Evolutionary conservation across 1,140 invertebrate species (phyloP).

Genomic region (Musca vetustissima): DNA sequence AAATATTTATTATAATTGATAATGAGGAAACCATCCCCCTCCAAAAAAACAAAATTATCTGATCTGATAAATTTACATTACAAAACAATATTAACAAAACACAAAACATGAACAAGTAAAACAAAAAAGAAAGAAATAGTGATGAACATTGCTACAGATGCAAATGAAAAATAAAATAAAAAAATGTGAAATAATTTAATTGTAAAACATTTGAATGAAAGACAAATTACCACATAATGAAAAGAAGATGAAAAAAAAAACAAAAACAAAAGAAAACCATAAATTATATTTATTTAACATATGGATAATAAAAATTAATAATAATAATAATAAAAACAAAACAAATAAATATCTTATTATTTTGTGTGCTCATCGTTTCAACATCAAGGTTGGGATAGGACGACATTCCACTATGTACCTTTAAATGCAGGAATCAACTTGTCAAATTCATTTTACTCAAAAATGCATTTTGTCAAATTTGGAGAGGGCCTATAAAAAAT

Average conservation of each 20-base stretch:
- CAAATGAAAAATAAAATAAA: conserved; percentile 1
- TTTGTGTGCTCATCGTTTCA: too few relatives aligned
- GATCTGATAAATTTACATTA: background rate
- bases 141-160: background rate
- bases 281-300: conserved; percentile 22
- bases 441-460: too few relatives aligned
- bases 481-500: too few relatives aligned
- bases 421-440: too few relatives aligned
- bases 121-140: background rate
- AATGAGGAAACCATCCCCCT: background rate
- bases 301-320: conserved; percentile 21
- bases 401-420: too few relatives aligned
- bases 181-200: conserved; percentile 24
- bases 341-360: background rate
- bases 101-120: background rate
- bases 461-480: too few relatives aligned
- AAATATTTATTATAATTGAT: conserved; percentile 3
- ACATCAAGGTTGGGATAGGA: too few relatives aligned
- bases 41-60: background rate
- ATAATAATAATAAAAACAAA: conserved; percentile 10
- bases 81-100: background rate
- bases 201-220: conserved; percentile 21
- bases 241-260: too few relatives aligned
- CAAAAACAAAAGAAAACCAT: conserved; percentile 7
- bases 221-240: conserved; percentile 5